phyloP scores from a whole-genome alignment of 2,888 invertebrate species.

The Alitta virens region DNA sequence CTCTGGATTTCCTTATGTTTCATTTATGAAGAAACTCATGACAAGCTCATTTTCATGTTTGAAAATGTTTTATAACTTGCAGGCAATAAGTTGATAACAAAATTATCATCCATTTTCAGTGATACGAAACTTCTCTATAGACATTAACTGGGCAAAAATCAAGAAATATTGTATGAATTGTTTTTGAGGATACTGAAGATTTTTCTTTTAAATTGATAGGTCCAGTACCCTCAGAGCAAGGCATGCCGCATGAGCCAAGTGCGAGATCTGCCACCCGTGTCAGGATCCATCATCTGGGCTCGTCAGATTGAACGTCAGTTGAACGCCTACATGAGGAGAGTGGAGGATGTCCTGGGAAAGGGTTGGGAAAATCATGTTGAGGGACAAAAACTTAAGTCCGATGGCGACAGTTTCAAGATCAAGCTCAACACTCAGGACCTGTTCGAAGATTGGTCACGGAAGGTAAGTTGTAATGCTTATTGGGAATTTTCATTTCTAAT shows the following conservation, averaged over 20 bases:
- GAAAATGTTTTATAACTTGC: too few species aligned
- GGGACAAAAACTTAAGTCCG: conserved; percentile 91
- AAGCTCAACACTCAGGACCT: conserved; percentile 96
- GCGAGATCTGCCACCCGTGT: conserved; percentile 92
- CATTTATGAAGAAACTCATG: too few species aligned
- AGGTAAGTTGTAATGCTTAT: too few species aligned
- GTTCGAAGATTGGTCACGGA: conserved; percentile 92
- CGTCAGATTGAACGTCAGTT: conserved; percentile 92
- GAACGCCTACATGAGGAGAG: conserved; percentile 90
- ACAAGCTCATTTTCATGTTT: too few species aligned
- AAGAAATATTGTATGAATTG: too few species aligned
- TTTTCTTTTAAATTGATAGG: conserved; percentile 59
- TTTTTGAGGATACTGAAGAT: too few species aligned
- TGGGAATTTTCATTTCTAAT: too few species aligned
- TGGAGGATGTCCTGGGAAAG: conserved; percentile 97
- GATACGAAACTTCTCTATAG: too few species aligned
- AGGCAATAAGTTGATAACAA: too few species aligned
- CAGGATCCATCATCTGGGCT: conserved; percentile 98
- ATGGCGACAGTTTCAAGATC: conserved; percentile 94
- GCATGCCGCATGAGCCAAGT: conserved; percentile 87
- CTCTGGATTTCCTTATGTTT: too few species aligned
- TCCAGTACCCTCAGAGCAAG: conserved; percentile 93
- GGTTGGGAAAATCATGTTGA: conserved; percentile 99
- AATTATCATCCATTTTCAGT: too few species aligned
- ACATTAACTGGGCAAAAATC: too few species aligned